Base-by-base conservation (phyloP, 2,113 vertebrate species). In the Platycercus adscitus region DNA sequence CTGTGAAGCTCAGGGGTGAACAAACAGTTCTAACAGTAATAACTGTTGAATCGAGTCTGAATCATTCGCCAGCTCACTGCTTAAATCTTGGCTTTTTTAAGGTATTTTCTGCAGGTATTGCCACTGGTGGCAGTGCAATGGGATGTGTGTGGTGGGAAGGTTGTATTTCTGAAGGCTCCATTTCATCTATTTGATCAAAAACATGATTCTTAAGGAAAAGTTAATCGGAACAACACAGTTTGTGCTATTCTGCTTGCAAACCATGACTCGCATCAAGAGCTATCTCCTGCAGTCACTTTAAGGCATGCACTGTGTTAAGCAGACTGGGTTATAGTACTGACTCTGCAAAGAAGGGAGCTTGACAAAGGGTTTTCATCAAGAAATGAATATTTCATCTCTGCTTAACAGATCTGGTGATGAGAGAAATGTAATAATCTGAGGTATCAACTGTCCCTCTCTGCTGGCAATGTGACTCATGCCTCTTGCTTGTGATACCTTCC, bases 321-420 rank as follows among this genome's bases (percentile, higher is more conserved):
- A 81, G 86, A 56, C 47, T 46, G 53, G 50, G 21, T 70, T 66
- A 35, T 3, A 75, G 68, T 31, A 14, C 46, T 86, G 28, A 3
- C 35, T 52, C 66, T 58, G 47, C 71, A n/a, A 29, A 63, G 41
- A 24, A 63, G 49, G 87, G 76, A 61, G 50, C 47, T 70, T 83
- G 83, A 78, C 77, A 92, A 80, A 90, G 82, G 71, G 46, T 43
- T 92, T 87, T 60, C 68, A 78, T 81, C 50, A 75, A 41, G 17
- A 93, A 86, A 81, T 66, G 63, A 61, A 16, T 26, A 91, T 88
- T 90, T 91, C 70, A 88, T 82, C 88, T 82, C 92, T n/a, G 69
- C 65, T 89, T 86, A 92, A 25, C 11, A 0, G 60, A 64, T 39
- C 43, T 66, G 52, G 66, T 89, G 85, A 69, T 5, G 18, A 80